Evolutionary conservation across 2,888 invertebrate species (phyloP), one percentile per base, ranked within the genome.

Genomic region (Onthophagus sagittarius): DNA sequence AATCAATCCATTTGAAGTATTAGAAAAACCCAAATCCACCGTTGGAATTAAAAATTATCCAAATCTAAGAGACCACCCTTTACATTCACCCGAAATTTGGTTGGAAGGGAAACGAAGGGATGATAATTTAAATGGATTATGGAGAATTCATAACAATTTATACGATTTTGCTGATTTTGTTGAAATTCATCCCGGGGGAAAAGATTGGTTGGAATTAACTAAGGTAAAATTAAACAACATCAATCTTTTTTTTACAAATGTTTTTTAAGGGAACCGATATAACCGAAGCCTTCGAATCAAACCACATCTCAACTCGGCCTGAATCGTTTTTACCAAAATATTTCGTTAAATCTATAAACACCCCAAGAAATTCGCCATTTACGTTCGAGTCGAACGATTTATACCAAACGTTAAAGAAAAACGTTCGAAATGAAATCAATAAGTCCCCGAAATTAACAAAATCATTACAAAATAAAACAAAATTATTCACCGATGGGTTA

Each of bases 101-200:
- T 80, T 92, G 15, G 83, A 86, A 63, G 90, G 89, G 0, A 15
- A 82, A 86, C 79, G 90, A 91, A 78, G 92, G 92, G 77, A 90
- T 90, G 94, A 94, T 77, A 91, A 91, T 2, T 92, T 93, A 0
- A 93, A 93, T 82, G 90, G 90, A n/a, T 83, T 94, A 2, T 95
- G 95, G 95, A 88, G 95, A 77, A 88, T 95, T 15, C 87, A 92
- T 77, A 88, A 94, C 83, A 86, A 87, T 65, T 86, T 98, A 15
- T 98, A 98, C 84, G 95, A 98, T 85, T 88, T 99, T 23, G 90
- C 91, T 0, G 88, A 89, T 15, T 99, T 96, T 83, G 86, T 94
- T 4, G 84, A 90, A 2, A 88, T 86, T 67, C 98, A 98, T 87
- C 98, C 98, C 0, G 96, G 97, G 53, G 95, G 97, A 0, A 80